Base-by-base conservation (phyloP, 2,113 vertebrate species). In the Boleophthalmus pectinirostris region DNA sequence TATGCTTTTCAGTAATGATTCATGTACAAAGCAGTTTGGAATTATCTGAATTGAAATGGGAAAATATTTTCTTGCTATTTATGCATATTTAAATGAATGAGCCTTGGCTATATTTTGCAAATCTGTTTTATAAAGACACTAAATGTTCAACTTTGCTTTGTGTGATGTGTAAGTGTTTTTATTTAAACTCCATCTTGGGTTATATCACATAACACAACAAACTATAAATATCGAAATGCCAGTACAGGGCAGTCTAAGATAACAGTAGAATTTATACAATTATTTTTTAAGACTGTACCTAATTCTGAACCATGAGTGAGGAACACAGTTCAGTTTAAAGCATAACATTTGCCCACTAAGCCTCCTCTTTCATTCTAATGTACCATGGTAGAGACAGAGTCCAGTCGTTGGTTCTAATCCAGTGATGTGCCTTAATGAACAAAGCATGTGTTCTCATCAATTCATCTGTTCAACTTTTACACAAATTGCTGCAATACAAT, bases 51-150 rank as follows among this genome's bases (percentile, higher is more conserved):
- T 86, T 90, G 72, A 91, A 90, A 94, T 83, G 80, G 88, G 88
- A 89, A 91, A 91, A 84, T 93, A 92, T 93, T 93, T 94, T 94
- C 90, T 92, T 92, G 92, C 89, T 94, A 93, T 94, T 93, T 93
- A 94, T 94, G 92, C 85, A 82, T 94, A 93, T 94, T 94, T 93
- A 93, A 93, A 94, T 91, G 87, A 91, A 94, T 89, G 89, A 92
- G 90, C 92, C 90, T 92, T 92, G 91, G 92, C 93, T 94, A 92
- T 94, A 93, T 94, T 94, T 94, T 94, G 93, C 90, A 93, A 92
- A 93, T 88, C 88, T 92, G 91, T 93, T 94, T 94, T 93, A 93
- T 93, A 93, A 92, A 93, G 87, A 94, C 92, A 93, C 92, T 93
- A 93, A 90, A 89, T 90, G 86, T 88, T 87, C 68, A 89, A 81